Percentiles rank a stretch among this genome's conserved stretches.
These are phyloP conservation scores for Gymnarchus niloticus DNA, from an alignment of 2,113 vertebrate genomes.

Conservation along the genomic window DNA sequence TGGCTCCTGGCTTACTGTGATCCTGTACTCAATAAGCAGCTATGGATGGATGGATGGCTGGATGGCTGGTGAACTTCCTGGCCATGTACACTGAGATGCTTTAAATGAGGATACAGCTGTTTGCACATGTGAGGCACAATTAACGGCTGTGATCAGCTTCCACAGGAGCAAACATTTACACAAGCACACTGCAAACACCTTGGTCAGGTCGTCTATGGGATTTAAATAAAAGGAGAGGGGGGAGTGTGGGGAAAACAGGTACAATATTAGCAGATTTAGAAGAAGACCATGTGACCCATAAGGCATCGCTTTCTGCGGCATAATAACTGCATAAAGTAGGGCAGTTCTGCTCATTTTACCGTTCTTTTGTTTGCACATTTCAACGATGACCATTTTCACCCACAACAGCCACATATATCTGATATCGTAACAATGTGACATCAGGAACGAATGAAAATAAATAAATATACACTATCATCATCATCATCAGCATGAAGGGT, in stretches of 20 bases:
- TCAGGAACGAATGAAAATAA: not conserved
- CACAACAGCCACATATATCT: not conserved
- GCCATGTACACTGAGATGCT: not conserved
- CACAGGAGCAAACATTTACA: not conserved
- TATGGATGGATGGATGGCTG: no score
- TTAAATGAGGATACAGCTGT: not conserved
- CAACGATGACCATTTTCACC: not conserved
- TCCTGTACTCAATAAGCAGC: no score
- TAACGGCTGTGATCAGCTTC: not conserved
- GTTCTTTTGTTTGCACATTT: not conserved
- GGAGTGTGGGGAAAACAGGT: not conserved
- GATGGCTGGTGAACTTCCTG: not conserved
- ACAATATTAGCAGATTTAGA: conserved; percentile 17
- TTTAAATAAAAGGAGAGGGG: not conserved
- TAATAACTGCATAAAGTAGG: not conserved
- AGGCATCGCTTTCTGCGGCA: not conserved
- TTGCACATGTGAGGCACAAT: not conserved
- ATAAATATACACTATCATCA: no score
- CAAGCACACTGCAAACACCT: not conserved
- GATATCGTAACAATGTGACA: not conserved
- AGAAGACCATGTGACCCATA: not conserved
- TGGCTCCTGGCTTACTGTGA: no score
- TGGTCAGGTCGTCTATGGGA: not conserved
- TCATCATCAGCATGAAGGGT: no score
- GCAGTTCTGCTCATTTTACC: not conserved